Evolutionary conservation across 2,797 vertebrate genomes (phyloP).

Genomic region (Denticeps clupeoides): DNA sequence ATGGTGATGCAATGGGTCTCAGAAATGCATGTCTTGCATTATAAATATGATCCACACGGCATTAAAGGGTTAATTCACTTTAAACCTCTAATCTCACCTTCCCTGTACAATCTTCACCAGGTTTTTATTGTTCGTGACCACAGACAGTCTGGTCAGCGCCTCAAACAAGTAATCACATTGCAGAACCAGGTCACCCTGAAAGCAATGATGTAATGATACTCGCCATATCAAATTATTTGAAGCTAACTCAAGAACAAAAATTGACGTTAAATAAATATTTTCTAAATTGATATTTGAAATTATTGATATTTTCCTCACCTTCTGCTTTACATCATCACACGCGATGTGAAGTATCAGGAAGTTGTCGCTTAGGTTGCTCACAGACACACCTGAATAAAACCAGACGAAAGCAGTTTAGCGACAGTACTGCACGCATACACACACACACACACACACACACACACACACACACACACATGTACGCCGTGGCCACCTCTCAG

Average conservation of each 20-base stretch:
- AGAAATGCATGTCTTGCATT: not conserved
- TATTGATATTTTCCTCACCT: constrained; percentile 51
- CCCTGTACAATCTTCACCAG: constrained; percentile 67
- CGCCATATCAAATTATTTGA: not conserved
- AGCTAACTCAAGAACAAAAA: not conserved
- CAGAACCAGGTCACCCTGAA: constrained; percentile 78
- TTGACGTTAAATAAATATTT: not conserved
- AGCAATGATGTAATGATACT: not conserved
- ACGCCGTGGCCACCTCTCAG: constrained; percentile 63
- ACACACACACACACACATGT: not conserved
- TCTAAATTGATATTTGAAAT: not conserved
- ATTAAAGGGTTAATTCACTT: too few relatives aligned
- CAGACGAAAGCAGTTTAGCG: not conserved
- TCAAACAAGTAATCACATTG: constrained; percentile 81
- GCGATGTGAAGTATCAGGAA: constrained; percentile 79
- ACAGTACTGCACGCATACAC: not conserved
- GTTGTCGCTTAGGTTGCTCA: constrained; percentile 79
- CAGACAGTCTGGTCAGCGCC: constrained; percentile 67
- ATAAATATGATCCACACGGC: too few relatives aligned
- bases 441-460: not conserved
- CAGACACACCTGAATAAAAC: constrained; percentile 68
- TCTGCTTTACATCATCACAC: constrained; percentile 73
- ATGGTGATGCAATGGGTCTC: too few relatives aligned
- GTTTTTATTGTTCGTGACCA: constrained; percentile 64
- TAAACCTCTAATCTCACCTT: constrained; percentile 61